Base-by-base conservation (phyloP, 2,113 vertebrate genomes). In the Rhabdornis inornatus region DNA sequence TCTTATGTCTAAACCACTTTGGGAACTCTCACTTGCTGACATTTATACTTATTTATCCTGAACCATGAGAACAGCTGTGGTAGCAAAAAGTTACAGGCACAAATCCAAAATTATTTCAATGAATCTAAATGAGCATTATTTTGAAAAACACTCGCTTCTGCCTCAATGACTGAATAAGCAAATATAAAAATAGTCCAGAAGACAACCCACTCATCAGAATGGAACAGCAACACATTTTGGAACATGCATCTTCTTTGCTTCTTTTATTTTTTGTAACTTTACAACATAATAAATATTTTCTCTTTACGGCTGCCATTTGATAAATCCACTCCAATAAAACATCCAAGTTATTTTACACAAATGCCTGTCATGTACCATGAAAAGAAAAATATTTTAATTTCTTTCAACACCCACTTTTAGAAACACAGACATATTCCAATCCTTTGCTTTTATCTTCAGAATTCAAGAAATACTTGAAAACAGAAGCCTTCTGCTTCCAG, bases 341-440 rank as follows among this genome's bases (percentile, higher is more conserved):
- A 76, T 12, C 25, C 19, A 60, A 52, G 35, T 28, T 53, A 49
- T 18, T 74, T 72, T 53, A 76, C 25, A 61, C 18, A 31, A 79
- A 80, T 0, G 1, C 22, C 23, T 63, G 31, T 71, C 37, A 3
- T 3, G 7, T 35, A 33, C 16, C 31, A 70, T 6, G 59, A 64
- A 1, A 0, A 70, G 8, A 87, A 16, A 86, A 84, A 50, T 16
- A 39, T 13, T 47, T 69, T 33, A 0, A n/a, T 33, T 70, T 72
- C 16, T 70, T 86, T 70, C 27, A 74, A 25, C 11, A 37, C 1
- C 8, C 14, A 25, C 37, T 77, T 92, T 39, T 52, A 83, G 80
- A 87, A 93, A 77, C 9, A 69, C 30, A 56, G 60, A 56, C 20
- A 50, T 11, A 22, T 49, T 22, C 21, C 33, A 21, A 35, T 7